Base-by-base conservation (phyloP, 2,113 vertebrate species). In the Mionectes macconnelli region DNA sequence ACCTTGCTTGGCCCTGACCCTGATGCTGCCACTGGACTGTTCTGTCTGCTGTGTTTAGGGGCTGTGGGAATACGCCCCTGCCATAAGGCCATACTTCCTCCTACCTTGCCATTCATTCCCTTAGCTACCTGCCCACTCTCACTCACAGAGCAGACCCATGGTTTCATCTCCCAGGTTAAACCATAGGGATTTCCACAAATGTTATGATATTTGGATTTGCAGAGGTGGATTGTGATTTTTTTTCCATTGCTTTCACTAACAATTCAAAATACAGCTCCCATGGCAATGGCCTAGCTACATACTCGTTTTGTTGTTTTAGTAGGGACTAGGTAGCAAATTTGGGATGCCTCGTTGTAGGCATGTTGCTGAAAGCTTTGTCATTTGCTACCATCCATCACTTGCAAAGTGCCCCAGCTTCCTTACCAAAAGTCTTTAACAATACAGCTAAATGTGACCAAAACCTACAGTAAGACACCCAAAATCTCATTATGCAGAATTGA, bases 11-110 rank as follows among this genome's bases (percentile, higher is more conserved):
- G 0, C 12, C 10, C 49, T 85, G 42, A 25, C 6, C 5, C 14
- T 55, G 9, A 20, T 66, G 50, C 35, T 73, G 53, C 27, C 45
- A 6, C 49, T n/a, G n/a, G 25, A 33, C 25, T 73, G 12, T n/a
- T 47, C 21, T 50, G 4, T 31, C 50, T 4, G 8, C 39, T 27
- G 42, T 53, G 23, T 53, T 47, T 56, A 53, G 16, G 21, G 1
- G 1, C 19, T 62, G 18, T 45, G 33, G 69, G 40, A 85, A 72
- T 12, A 4, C 4, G 25, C 1, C 2, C 4, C 52, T 50, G 8
- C 4, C 2, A 4, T 2, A 4, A 50, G 47, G 24, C 20, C 25
- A 18, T 0, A 0, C 9, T 59, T 18, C 50, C 64, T 18, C 15
- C 24, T 28, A 20, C 22, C 28, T 74, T 74, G 39, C 50, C 9